Evolutionary conservation across 2,113 vertebrate genomes (phyloP), one percentile per base, ranked within the genome.

Genomic region (Ascaphus truei): DNA sequence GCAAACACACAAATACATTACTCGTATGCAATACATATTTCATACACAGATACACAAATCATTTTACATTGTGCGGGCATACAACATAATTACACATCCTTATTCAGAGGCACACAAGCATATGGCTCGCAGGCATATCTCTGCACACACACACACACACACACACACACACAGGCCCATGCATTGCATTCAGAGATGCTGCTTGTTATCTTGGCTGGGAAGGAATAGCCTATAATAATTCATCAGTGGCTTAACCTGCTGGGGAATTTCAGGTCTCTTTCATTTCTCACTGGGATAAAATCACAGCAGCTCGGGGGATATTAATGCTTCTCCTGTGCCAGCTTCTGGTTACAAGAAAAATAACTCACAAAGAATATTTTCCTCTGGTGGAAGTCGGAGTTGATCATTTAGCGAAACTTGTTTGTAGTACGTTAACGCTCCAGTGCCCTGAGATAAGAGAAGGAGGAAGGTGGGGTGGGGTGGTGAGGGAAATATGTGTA

Each of bases 231-330:
- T 71, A 62, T 72, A 72, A 66, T 69, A 72, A 77, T 29, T 77
- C 73, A 75, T 75, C 45, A 36, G 50, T 52, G 73, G 43, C 76
- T 75, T 73, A 71, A 71, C 57, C 36, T 58, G 69, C 64, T 63
- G 69, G 68, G 62, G 65, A 68, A 77, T 74, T 75, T 75, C 71
- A 77, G 64, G 60, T 58, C 68, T 58, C 68, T 65, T 74, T 75
- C 75, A 52, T 72, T 74, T 45, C 73, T 66, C 60, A 61, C 73
- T 47, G 48, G 69, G 73, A 77, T 72, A 56, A 72, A 73, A 73
- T 66, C 61, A 48, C 72, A 67, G 51, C 31, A 34, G 64, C 41
- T 52, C 56, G 15, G 55, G 41, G 66, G 61, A 72, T 69, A 77
- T 77, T 77, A 72, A 77, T 75, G 69, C 50, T 53, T 58, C 34